Evolutionary conservation across 2,113 vertebrate species (phyloP), one percentile per base, ranked within the genome.

Genomic region (Aythya baeri): DNA sequence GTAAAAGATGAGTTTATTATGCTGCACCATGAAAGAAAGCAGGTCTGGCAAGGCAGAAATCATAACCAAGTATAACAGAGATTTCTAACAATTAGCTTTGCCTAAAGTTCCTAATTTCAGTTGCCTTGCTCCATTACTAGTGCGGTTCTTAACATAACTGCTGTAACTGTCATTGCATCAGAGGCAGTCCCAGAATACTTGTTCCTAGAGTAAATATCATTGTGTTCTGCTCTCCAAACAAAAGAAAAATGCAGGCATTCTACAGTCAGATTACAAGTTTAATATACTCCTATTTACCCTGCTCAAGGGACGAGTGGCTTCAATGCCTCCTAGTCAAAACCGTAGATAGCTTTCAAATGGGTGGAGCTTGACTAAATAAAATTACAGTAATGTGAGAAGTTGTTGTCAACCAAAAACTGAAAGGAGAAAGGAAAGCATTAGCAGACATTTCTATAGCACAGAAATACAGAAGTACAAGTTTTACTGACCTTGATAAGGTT

Each of bases 261-360:
- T 55, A 50, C 72, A 90, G 71, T 86, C 86, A 94, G 85, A 85
- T 79, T 94, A 55, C 32, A 75, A 15, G 43, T 75, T 95, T 89
- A 87, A 65, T 88, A 91, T 61, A 75, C 23, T 77, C 36, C 44
- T 84, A 65, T 85, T 82, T 94, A 87, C 67, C 17, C 17, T 70
- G 32, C 29, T 73, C 31, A 88, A 44, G 38, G 23, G 10, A 87
- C 63, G 21, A 85, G 34, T 43, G 84, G 5, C 15, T 94, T 93
- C 75, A 76, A 5, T 49, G 49, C 25, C 61, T 46, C 54, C 20
- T 70, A 89, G 79, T 85, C 62, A 91, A 93, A 96, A 79, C 15
- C 80, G 63, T 29, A 91, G 54, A 13, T 49, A 54, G 21, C 7
- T 93, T 97, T 93, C 62, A 91, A 74, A 88, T 67, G 17, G 89